Base-by-base conservation (phyloP, 2,113 vertebrate genomes). In the Gavialis gangeticus region DNA sequence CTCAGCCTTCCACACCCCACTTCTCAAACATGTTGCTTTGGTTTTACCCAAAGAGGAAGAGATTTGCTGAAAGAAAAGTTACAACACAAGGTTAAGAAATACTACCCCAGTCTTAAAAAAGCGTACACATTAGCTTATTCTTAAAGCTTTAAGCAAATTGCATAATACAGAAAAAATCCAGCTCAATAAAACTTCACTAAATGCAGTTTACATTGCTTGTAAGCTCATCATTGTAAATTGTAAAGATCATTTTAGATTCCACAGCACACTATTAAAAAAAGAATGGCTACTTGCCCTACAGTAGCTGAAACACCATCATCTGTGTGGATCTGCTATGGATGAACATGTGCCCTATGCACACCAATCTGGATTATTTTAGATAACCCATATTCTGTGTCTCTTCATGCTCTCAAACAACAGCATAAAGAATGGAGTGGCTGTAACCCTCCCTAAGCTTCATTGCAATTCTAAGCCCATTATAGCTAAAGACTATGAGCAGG, bases 381-480 rank as follows among this genome's bases (percentile, higher is more conserved):
- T 4, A 30, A 46, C 19, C 30, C 12, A 63, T 56, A 1, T n/a
- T 2, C 10, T 17, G 1, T 22, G 1, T 1, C 62, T 2, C 71
- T 3, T 9, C 87, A 9, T 4, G 59, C 14, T 25, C 28, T 25
- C 15, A 46, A 46, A 46, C 46, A 46, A 46, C 7, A 46, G 46
- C 46, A 46, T 46, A 46, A 46, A 46, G 46, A 46, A 46, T 46
- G 46, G 46, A 46, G 46, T 46, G 46, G 46, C 46, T 46, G 46
- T 46, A 46, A 46, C 46, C 46, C 46, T 46, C 46, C 46, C 46
- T 46, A 46, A 46, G 46, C 46, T 46, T 46, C 46, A 9, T 46
- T 46, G 46, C 46, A 46, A 46, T 46, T 46, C 46, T 46, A 46
- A 46, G 8, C 46, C 46, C 46, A 46, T 46, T 46, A 46, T 46